Evolutionary conservation across 35 echinoderm and acorn worm genomes (phyloP).

Genomic region (Hemicentrotus pulcherrimus): DNA sequence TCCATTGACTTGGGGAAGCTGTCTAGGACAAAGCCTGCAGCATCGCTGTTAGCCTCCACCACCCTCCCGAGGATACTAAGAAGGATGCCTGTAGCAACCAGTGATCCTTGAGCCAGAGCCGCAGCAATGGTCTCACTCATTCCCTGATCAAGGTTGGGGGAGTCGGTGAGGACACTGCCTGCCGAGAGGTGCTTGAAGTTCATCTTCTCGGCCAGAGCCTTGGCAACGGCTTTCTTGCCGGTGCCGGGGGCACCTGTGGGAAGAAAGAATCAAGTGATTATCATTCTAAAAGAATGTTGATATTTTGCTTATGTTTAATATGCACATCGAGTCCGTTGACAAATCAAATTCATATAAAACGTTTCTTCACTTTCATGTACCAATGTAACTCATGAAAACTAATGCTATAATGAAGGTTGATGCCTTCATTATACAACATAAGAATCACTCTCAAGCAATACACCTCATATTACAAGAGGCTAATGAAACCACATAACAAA

Average conservation of each 20-base stretch:
- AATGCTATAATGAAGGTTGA: no score
- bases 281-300: neutral
- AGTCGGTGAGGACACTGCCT: constrained; percentile 55
- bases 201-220: constrained; percentile 57
- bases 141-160: constrained; percentile 48
- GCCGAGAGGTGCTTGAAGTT: constrained; percentile 62
- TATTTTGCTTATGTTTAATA: neutral
- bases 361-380: neutral
- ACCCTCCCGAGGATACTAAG: constrained; percentile 41
- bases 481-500: no score
- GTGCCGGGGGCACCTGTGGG: constrained; percentile 82
- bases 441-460: no score
- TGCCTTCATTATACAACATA: no score
- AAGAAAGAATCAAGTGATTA: neutral
- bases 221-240: constrained; percentile 86
- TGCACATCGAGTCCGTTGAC: neutral
- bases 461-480: no score
- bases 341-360: neutral
- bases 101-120: constrained; percentile 47
- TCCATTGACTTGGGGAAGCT: constrained; percentile 80
- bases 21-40: constrained; percentile 71
- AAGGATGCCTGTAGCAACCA: constrained; percentile 47
- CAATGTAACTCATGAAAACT: no score
- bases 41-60: constrained; percentile 37
- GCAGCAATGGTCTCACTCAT: constrained; percentile 40